Conservation (phyloP, 2,888 invertebrate species). For the Vannuccia rotundouncinata region DNA sequence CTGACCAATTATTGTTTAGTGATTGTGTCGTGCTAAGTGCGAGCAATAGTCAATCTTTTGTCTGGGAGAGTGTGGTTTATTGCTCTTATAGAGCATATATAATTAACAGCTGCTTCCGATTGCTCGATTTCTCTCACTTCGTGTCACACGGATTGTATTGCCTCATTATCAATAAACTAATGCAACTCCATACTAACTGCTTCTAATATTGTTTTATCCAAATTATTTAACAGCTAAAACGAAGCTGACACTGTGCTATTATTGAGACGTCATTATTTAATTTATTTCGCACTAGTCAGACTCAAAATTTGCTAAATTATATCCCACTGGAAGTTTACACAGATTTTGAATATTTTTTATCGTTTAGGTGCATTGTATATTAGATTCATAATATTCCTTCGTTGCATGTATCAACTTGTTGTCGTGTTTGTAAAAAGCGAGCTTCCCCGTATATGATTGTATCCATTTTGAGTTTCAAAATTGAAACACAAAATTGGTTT, state of each 20-base stretch:
- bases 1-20: not conserved
- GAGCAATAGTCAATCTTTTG: not conserved
- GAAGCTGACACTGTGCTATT: not conserved
- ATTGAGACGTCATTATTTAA: not conserved
- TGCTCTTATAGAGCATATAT: not conserved
- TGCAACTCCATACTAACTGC: not conserved
- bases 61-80: not conserved
- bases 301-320: not conserved
- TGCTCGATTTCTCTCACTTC: not conserved
- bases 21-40: not conserved
- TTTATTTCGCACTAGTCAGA: not conserved
- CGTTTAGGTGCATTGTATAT: not conserved
- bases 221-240: not conserved
- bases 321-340: not conserved
- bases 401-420: not conserved
- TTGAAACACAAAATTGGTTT: not conserved
- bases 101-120: not conserved
- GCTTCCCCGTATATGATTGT: not conserved
- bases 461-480: not conserved
- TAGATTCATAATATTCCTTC: not conserved
- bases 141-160: not conserved
- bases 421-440: not conserved
- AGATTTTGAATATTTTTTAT: not conserved
- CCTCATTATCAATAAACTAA: not conserved
- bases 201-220: not conserved